phyloP scores from a whole-genome alignment of 2,797 vertebrate genomes.

The Macropodus opercularis region DNA sequence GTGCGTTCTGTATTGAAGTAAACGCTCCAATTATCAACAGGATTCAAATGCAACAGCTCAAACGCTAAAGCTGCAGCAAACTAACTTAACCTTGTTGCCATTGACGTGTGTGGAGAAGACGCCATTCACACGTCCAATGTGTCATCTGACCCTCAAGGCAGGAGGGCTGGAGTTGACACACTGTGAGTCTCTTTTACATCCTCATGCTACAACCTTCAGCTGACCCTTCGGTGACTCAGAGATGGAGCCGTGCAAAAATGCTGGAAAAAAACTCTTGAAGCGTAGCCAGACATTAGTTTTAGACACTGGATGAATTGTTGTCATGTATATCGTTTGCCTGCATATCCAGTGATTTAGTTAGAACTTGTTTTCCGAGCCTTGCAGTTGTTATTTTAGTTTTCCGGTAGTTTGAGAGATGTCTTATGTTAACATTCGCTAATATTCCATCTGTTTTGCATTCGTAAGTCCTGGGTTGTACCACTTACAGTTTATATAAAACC shows the following conservation, averaged over 20 bases:
- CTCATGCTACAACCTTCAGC: conserved; percentile 4
- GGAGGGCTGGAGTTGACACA: conserved; percentile 20
- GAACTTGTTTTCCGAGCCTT: no score
- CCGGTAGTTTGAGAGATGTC: no score
- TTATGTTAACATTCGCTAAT: no score
- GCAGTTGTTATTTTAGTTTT: no score
- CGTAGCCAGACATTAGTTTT: not conserved
- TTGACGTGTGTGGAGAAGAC: conserved; percentile 5
- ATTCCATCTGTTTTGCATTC: no score
- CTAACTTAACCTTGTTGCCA: conserved; percentile 7
- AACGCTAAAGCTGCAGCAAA: not conserved
- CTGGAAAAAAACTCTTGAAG: not conserved
- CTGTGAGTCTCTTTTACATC: conserved; percentile 9
- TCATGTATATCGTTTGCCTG: not conserved
- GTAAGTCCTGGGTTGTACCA: no score
- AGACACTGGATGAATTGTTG: no score
- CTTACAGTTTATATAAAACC: no score
- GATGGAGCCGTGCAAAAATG: not conserved
- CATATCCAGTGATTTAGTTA: no score
- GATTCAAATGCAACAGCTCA: not conserved
- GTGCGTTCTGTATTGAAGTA: not conserved
- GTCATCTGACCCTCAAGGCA: conserved; percentile 29
- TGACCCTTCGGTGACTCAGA: conserved; percentile 1
- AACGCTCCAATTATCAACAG: not conserved
- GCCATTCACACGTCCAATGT: conserved; percentile 52